Conservation (phyloP, 2,888 invertebrate genomes). For the Hofmannophila pseudospretella region DNA sequence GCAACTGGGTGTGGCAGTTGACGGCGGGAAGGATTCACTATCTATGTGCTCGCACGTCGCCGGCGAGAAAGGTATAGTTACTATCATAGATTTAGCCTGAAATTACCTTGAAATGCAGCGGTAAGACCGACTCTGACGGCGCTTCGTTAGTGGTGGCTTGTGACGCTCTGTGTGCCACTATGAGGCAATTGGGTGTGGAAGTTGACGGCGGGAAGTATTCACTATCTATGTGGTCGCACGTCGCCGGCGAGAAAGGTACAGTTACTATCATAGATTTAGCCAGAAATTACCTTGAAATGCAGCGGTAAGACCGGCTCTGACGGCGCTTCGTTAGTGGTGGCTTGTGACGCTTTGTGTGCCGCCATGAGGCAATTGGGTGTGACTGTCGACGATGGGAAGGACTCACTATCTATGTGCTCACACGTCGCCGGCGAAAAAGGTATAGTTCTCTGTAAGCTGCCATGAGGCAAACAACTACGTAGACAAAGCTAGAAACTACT, state of each 20-base stretch:
- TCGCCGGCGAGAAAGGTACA: conserved; percentile 79
- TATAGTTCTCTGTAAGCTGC: too few species aligned
- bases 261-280: too few species aligned
- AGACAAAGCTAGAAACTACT: too few species aligned
- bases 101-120: conserved; percentile 99
- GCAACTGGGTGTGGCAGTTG: conserved; percentile 89
- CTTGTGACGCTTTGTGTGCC: conserved; percentile 92
- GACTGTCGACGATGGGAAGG: conserved; percentile 98
- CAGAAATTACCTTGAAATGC: too few species aligned
- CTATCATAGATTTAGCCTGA: too few species aligned
- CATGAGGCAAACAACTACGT: too few species aligned
- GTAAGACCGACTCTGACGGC: conserved; percentile 96
- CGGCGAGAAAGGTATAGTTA: conserved; percentile 74
- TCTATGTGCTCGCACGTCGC: conserved; percentile 96
- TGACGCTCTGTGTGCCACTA: conserved; percentile 89
- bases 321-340: conserved; percentile 91
- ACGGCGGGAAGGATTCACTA: conserved; percentile 98
- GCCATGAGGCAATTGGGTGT: conserved; percentile 89
- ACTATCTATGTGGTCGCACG: conserved; percentile 96
- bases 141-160: conserved; percentile 93
- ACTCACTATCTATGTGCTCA: conserved; percentile 98
- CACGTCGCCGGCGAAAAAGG: conserved; percentile 81
- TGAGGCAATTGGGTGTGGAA: conserved; percentile 63
- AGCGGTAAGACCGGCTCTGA: conserved; percentile 97
- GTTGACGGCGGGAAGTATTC: conserved; percentile 99